These are phyloP conservation scores for Corythornis leucogaster DNA, from an alignment of 2,797 vertebrate genomes.

Conservation along the genomic window DNA sequence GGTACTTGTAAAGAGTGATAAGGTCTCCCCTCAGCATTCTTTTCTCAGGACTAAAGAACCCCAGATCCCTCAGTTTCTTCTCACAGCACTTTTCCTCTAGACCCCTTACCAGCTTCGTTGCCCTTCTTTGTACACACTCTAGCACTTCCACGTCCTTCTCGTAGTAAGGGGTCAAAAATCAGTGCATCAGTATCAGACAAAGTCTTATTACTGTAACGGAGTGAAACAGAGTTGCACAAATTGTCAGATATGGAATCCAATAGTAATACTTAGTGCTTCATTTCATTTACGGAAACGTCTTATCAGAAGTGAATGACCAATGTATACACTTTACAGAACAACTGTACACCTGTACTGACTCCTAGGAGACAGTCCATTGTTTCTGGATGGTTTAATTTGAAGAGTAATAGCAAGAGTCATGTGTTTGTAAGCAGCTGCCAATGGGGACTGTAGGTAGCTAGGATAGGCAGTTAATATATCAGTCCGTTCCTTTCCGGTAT, in stretches of 20 bases:
- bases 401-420: background rate
- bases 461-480: background rate
- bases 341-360: background rate
- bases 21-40: too few relatives aligned
- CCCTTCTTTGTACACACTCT: too few relatives aligned
- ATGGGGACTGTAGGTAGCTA: background rate
- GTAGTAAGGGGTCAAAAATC: too few relatives aligned
- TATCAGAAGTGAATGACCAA: background rate
- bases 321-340: background rate
- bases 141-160: too few relatives aligned
- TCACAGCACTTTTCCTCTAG: too few relatives aligned
- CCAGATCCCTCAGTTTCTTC: too few relatives aligned
- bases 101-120: too few relatives aligned
- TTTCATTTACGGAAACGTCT: background rate
- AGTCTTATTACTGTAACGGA: background rate
- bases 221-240: background rate
- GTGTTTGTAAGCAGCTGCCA: background rate
- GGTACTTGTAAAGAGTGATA: too few relatives aligned
- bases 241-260: background rate
- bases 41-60: too few relatives aligned
- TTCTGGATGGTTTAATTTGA: background rate
- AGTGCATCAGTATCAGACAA: background rate
- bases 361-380: background rate
- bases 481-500: background rate
- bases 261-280: background rate